Evolutionary conservation across 2,797 vertebrate genomes (phyloP), one percentile per base, ranked within the genome.

Genomic region (Cheracebus regulus): DNA sequence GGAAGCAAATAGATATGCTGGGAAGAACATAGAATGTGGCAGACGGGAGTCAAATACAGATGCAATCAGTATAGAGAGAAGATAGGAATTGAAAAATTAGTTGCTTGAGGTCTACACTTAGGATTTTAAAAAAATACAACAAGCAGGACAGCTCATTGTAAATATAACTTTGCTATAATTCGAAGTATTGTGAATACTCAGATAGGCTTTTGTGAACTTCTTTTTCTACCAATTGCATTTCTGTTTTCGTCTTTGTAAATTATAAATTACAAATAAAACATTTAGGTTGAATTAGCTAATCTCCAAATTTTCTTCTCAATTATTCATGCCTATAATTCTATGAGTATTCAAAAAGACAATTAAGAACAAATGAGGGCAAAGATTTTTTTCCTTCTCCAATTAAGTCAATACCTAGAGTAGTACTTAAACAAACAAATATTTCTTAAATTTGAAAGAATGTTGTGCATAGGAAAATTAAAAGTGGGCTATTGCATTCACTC

Each of bases 311-410:
- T 73, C 17, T 88, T 91, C 20, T 13, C 26, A 80, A 50, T 7
- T 73, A 15, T 22, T 36, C 33, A 93, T 52, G 3, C 58, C 39
- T 76, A 20, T 88, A 67, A 93, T 70, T 39, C 41, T 50, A 5
- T 50, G 82, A 88, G 19, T 92, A 76, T 89, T 86, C 20, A 85
- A 88, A 22, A 85, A 88, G 89, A 82, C 81, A 78, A 95, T 79
- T 76, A 58, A 64, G 70, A 89, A 86, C 19, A 50, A 81, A 30
- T 86, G 33, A 92, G 73, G 17, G 70, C 7, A 70, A 87, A 64
- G 3, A 55, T 64, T 94, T 96, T 97, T 97, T 12, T 89, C 46
- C 41, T 8, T 0, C 0, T 19, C 36, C 14, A 36, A 61, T 46
- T 73, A 79, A 81, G 50, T 76, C 30, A 82, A 89, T 22, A 72